These are phyloP conservation scores for Orbicella faveolata DNA, from an alignment of 64 coral and sea anemone genomes.

Conservation along the genomic window DNA sequence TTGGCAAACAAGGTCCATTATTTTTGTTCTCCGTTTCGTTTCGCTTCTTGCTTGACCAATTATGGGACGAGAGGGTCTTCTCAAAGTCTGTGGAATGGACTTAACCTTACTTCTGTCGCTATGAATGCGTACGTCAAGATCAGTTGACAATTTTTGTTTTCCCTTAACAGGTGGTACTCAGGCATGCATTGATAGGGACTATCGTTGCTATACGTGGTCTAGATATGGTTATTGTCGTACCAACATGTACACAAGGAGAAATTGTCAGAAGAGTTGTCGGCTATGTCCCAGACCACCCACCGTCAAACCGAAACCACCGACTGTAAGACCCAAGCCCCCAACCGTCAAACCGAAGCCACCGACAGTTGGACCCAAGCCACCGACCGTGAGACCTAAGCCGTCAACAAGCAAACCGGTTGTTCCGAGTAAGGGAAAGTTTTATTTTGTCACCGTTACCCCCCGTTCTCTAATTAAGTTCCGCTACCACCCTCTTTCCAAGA, in stretches of 20 bases:
- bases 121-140: too few species aligned
- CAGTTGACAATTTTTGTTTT: neutral
- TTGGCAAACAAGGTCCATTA: too few species aligned
- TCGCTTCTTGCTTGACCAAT: too few species aligned
- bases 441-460: too few species aligned
- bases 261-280: slow-evolving; percentile 34
- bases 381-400: neutral
- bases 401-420: too few species aligned
- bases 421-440: too few species aligned
- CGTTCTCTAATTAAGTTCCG: too few species aligned
- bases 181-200: neutral
- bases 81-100: too few species aligned
- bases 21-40: too few species aligned
- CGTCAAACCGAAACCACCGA: slow-evolving; percentile 26
- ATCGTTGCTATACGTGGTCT: neutral
- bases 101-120: too few species aligned
- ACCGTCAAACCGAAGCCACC: neutral
- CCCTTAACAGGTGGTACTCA: neutral
- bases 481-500: too few species aligned
- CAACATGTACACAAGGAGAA: neutral
- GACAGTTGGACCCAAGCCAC: neutral
- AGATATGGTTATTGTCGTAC: slow-evolving; percentile 5
- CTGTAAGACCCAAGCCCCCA: slow-evolving; percentile 18
- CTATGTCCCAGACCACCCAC: slow-evolving; percentile 47
- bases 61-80: too few species aligned